These are phyloP conservation scores for Epizoanthus fatuus DNA, from an alignment of 92 coral and sea anemone genomes.

Conservation along the genomic window DNA sequence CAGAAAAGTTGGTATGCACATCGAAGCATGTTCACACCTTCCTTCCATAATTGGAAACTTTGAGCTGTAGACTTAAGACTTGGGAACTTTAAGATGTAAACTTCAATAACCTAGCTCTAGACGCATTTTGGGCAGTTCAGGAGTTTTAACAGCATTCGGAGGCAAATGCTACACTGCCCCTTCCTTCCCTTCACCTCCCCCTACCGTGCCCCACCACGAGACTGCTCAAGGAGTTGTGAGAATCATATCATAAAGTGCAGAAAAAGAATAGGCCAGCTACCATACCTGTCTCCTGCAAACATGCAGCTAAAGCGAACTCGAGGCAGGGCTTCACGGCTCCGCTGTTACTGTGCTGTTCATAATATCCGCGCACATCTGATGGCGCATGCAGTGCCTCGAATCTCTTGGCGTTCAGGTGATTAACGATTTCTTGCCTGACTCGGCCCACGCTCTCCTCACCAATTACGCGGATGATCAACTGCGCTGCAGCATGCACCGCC, in stretches of 20 bases:
- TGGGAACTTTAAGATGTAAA: too few species aligned
- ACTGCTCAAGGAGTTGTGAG: not conserved
- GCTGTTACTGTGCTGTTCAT: not conserved
- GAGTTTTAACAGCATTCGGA: too few species aligned
- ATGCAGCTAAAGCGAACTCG: conserved; percentile 23
- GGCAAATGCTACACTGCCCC: too few species aligned
- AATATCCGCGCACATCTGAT: conserved; percentile 1
- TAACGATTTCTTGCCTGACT: not conserved
- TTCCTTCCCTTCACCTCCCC: too few species aligned
- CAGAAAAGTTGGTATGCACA: too few species aligned
- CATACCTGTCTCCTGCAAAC: not conserved
- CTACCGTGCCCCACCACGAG: not conserved
- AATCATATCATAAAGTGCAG: not conserved
- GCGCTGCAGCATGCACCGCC: not conserved
- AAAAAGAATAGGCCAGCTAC: not conserved
- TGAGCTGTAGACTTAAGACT: too few species aligned
- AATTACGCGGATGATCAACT: not conserved
- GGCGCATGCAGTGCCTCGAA: not conserved
- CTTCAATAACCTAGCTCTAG: too few species aligned
- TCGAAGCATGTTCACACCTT: too few species aligned
- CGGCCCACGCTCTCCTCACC: not conserved
- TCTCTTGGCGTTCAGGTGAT: conserved; percentile 17
- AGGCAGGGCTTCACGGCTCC: conserved; percentile 32
- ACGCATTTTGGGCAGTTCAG: too few species aligned
- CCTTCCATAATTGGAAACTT: too few species aligned